These are phyloP conservation scores for Pheosia tremula DNA, from an alignment of 2,888 invertebrate genomes.

Conservation along the genomic window DNA sequence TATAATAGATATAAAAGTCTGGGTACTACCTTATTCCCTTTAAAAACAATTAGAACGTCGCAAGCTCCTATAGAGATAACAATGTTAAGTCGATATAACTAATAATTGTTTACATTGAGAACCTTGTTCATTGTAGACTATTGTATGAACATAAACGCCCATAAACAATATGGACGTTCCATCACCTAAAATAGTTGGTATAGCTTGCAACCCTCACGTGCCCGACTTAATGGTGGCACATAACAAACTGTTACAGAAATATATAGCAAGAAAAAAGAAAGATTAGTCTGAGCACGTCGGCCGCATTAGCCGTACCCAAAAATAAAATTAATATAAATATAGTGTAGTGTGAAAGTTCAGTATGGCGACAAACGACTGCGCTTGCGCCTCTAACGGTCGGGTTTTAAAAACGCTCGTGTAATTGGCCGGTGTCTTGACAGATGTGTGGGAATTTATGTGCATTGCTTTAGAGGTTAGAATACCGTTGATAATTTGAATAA, in stretches of 20 bases:
- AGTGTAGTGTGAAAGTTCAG: constrained; percentile 75
- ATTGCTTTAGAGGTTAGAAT: constrained; percentile 47
- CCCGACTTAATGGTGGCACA: constrained; percentile 68
- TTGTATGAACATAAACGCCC: neutral
- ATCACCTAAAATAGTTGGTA: constrained; percentile 49
- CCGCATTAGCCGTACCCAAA: constrained; percentile 68
- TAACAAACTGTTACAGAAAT: constrained; percentile 74
- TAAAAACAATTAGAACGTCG: too few species aligned
- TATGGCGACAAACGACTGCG: constrained; percentile 66
- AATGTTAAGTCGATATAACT: neutral
- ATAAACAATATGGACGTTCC: constrained; percentile 4
- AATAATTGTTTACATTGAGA: neutral
- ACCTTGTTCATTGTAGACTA: neutral
- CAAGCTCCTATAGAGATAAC: too few species aligned
- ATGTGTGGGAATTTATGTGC: constrained; percentile 57
- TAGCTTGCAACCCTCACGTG: constrained; percentile 58
- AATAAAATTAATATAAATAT: constrained; percentile 76
- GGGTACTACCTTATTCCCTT: too few species aligned
- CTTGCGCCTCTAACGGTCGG: constrained; percentile 53
- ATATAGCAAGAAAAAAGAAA: constrained; percentile 69
- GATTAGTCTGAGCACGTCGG: constrained; percentile 66
- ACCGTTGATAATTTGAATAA: constrained; percentile 50
- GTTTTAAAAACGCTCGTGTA: constrained; percentile 63
- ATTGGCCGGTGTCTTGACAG: constrained; percentile 56
- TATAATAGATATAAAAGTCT: too few species aligned